A percentile compares a stretch with the other conserved stretches of the same genome.
Conservation (phyloP, 2,113 vertebrate genomes). For the Coracopsis vasa region DNA sequence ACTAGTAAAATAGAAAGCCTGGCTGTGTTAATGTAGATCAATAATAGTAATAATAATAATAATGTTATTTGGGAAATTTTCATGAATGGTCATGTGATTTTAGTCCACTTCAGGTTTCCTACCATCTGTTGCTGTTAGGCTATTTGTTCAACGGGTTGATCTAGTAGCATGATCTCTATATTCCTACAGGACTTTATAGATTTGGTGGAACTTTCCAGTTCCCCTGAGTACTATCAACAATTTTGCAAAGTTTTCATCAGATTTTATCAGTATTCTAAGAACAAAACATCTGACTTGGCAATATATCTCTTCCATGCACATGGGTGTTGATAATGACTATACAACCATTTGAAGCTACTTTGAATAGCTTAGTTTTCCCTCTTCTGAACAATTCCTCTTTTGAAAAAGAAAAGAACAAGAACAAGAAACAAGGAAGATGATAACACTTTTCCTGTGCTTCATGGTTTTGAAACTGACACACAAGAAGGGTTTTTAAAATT, state of each 20-base stretch:
- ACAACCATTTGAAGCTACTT: neutral
- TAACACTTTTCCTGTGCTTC: neutral
- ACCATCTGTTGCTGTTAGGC: neutral
- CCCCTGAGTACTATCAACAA: neutral
- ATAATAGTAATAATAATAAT: neutral
- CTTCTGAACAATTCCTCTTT: neutral
- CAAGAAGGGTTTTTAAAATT: constrained; percentile 30
- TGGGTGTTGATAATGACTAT: neutral
- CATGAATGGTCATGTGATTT: rapidly evolving
- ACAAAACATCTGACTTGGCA: constrained; percentile 9
- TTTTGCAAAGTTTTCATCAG: neutral
- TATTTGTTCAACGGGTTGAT: neutral
- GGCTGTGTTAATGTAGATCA: neutral
- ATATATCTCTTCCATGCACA: neutral
- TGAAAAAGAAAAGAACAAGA: neutral
- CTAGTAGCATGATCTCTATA: neutral
- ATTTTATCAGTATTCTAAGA: neutral
- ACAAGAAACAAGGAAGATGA: constrained; percentile 1
- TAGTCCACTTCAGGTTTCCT: neutral
- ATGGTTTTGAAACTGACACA: constrained; percentile 3
- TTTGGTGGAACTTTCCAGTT: neutral
- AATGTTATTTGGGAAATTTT: neutral
- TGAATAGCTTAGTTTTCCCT: neutral
- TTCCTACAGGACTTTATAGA: neutral
- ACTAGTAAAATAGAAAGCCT: neutral